Percentiles rank a stretch among this genome's conserved stretches.
Conservation (phyloP, 1,140 invertebrate genomes). For the Papilio polyxenes region DNA sequence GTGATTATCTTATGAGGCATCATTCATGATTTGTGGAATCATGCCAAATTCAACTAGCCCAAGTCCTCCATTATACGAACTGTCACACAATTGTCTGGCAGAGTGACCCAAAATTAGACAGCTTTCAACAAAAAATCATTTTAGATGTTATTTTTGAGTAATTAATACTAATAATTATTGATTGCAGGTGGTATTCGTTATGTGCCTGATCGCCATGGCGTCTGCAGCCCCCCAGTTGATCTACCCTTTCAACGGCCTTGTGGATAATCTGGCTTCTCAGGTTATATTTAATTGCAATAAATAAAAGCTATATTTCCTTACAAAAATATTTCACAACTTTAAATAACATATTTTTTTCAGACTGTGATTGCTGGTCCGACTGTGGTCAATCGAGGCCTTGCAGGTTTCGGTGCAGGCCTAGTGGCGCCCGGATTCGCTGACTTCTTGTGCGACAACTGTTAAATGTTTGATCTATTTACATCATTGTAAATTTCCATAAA, state of each 20-base stretch:
- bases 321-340: background rate
- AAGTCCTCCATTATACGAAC: background rate
- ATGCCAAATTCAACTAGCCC: background rate
- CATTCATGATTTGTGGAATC: no score
- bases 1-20: no score
- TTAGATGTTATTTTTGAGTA: background rate
- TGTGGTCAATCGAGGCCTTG: conserved; percentile 22
- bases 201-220: conserved; percentile 18
- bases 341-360: background rate
- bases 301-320: no score
- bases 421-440: background rate
- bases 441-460: background rate
- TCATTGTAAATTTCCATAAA: conserved; percentile 2
- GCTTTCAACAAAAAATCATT: no score
- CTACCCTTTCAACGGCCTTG: conserved; percentile 1
- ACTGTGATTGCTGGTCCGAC: conserved; percentile 31
- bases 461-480: background rate
- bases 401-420: background rate
- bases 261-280: conserved; percentile 10
- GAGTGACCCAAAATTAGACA: no score
- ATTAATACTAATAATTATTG: background rate
- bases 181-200: conserved; percentile 1
- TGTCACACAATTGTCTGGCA: no score
- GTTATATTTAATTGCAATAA: background rate
- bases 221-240: conserved; percentile 6